Base-by-base conservation (phyloP, 2,888 invertebrate genomes). In the Cataglyphis altisquamis region DNA sequence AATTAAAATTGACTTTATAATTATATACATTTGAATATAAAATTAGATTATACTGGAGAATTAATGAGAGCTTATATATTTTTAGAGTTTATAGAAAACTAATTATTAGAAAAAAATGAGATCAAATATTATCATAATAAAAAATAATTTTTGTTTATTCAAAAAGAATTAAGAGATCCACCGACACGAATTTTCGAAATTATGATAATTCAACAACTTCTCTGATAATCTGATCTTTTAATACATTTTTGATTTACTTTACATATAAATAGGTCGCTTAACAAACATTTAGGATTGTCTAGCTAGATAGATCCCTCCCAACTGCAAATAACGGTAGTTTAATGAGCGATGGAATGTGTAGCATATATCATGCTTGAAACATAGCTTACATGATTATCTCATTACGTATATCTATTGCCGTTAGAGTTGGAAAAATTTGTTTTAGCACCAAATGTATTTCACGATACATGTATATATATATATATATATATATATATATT, bases 271-370 rank as follows among this genome's bases (percentile, higher is more conserved):
- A 77, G 70, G 55, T 88, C 80, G 84, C 83, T 82, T 82, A 84
- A 85, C 85, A 90, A 89, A 90, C 87, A 87, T 88, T 83, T 91
- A 91, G 78, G 91, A 91, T 91, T 91, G 91, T 91, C 91, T 91
- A 90, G 89, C 90, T 89, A 90, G 90, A 90, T 90, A 90, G 87
- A 88, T 89, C 84, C 87, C 81, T 78, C 82, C 72, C 75, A 70
- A 63, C 41, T 78, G 72, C 63, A 86, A 81, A 83, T 62, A 29
- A 63, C 62, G 36, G 39, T n/a, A 55, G 36, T 52, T 70, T 21
- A 64, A 62, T 55, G 39, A 8, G 55, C 29, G 39, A 80, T 60
- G 74, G 83, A 83, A 74, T 75, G 75, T 55, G 55, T 78, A 75
- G 72, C 25, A 55, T 36, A 70, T 83, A 83, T 72, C 32, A 32